Conservation (phyloP, 2,113 vertebrate genomes). For the Lamprotornis superbus region DNA sequence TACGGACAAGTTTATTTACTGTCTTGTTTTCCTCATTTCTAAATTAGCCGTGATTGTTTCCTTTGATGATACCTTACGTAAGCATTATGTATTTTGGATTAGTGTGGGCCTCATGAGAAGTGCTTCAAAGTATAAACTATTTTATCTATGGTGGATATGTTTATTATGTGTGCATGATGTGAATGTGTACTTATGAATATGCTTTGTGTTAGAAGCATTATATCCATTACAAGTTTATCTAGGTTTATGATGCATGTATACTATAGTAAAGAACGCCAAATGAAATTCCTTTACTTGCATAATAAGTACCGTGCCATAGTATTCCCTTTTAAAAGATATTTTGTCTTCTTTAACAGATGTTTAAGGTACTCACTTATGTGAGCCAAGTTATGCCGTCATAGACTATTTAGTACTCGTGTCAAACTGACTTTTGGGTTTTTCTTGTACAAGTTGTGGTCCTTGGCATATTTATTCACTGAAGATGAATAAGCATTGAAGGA, state of each 20-base stretch:
- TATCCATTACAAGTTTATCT: not conserved
- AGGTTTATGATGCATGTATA: not conserved
- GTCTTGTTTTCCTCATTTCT: conserved; percentile 1
- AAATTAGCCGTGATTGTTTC: not conserved
- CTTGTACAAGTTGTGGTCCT: not conserved
- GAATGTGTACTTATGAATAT: not conserved
- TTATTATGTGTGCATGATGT: not conserved
- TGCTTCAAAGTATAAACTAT: not conserved
- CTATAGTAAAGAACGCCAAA: not conserved
- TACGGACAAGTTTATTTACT: conserved; percentile 8
- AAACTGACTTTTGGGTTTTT: not conserved
- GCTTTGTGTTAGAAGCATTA: not conserved
- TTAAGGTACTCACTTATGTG: not conserved
- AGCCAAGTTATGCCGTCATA: not conserved
- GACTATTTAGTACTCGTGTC: not conserved
- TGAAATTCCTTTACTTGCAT: not conserved
- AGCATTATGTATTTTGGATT: not conserved
- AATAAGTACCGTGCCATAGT: not conserved
- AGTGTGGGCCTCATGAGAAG: not conserved
- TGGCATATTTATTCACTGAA: not conserved
- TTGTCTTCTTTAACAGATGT: not conserved
- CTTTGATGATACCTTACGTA: not conserved
- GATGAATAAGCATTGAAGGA: not conserved
- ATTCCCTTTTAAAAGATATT: not conserved
- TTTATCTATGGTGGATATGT: not conserved